Base-by-base conservation (phyloP, 2,113 vertebrate species). In the Puma concolor region DNA sequence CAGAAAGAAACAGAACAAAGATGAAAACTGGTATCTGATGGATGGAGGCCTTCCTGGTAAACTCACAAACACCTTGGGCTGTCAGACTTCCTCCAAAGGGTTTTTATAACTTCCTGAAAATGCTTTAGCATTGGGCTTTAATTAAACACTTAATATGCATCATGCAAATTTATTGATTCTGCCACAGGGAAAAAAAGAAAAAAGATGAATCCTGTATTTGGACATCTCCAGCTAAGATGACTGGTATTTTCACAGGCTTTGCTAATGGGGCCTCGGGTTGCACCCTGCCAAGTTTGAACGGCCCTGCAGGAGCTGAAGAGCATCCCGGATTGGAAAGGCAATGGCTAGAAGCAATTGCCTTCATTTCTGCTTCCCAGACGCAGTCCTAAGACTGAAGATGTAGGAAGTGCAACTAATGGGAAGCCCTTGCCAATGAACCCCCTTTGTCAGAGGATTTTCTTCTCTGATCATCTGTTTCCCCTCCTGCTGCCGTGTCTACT, bases 101-200 rank as follows among this genome's bases (percentile, higher is more conserved):
- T 96, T 98, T 98, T 98, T 97, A 98, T 98, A 98, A 92, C 94
- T 98, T 98, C 98, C 97, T 96, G 97, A 98, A 98, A 98, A 98
- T 97, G 97, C 86, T 96, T 92, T 96, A 97, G 95, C 96, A 93
- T 98, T 98, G 97, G 82, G 95, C 98, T 99, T 98, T 99, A 98
- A 99, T 99, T 98, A 98, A 99, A 98, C 97, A 97, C 96, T 98
- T 98, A 98, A 98, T 98, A 96, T 98, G 97, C 96, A 98, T 97
- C 94, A 92, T 98, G 98, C 97, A 98, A 98, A 98, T 98, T 87
- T 98, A 98, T 97, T 95, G 97, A 97, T 97, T 96, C 98, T 97
- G 95, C 96, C 94, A 94, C 79, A 48, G 86, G 21, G 79, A 60
- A 60, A 41, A 87, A 87, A 76, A 96, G 94, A 60, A 41, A 87